Evolutionary conservation across 2,888 invertebrate species (phyloP), one percentile per base, ranked within the genome.

Genomic region (Halocaridina rubra): DNA sequence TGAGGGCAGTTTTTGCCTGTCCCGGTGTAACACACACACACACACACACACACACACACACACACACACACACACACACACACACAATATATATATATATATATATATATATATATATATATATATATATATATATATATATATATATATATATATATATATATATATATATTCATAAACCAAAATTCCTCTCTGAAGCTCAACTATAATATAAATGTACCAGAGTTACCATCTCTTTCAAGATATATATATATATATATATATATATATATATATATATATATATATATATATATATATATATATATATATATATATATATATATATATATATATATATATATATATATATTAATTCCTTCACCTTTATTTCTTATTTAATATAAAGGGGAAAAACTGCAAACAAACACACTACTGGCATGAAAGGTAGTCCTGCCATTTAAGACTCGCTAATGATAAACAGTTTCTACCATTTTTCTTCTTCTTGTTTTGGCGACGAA

Each of bases 91-190:
- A 53, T 3, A 13, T 3, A 53, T 53, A 53, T 13, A 53, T 7
- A 53, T 3, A 53, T 13, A 53, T 3, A 53, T 53, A 53, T 3
- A 53, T 3, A 53, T 3, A 53, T 3, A 53, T 3, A 53, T 3
- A 53, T 3, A 53, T 3, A 53, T 3, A 53, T 3, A 53, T 53
- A 53, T 53, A 29, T 64, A 29, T 27, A 53, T 64, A 64, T 64
- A 64, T 64, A 64, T 64, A 64, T 64, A 64, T 64, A 64, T 64
- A 64, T 64, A 64, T 64, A 64, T 64, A 64, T 29, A 64, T 64
- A 64, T 64, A 64, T 64, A 64, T 64, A 64, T 7, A 7, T 64
- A 64, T 64, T 2, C 24, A 27, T 64, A 24, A 8, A 24, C 27
- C 1, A 64, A 64, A 7, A 22, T 22, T n/a, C 4, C 64, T 3